Conservation (phyloP, 2,888 invertebrate species). For the Poecilobothrus nobilitatus region DNA sequence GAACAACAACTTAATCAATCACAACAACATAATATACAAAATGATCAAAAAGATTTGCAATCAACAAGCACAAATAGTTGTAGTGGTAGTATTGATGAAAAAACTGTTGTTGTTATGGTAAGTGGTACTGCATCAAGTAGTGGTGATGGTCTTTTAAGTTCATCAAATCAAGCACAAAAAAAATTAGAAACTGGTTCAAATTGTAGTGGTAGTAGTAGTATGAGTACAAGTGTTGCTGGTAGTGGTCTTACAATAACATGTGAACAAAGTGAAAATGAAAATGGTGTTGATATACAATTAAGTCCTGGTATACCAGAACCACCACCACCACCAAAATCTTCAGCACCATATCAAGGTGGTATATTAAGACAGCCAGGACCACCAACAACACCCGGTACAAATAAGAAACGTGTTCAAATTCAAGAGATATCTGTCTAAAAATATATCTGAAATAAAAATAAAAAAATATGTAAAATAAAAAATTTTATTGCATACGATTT, state of each 20-base stretch:
- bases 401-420: constrained; percentile 85
- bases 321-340: constrained; percentile 47
- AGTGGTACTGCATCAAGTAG: constrained; percentile 7
- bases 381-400: constrained; percentile 57
- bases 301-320: constrained; percentile 52
- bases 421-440: constrained; percentile 79
- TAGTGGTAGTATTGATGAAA: constrained; percentile 19
- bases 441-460: too few species aligned
- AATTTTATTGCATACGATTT: too few species aligned
- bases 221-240: constrained; percentile 30
- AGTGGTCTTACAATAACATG: constrained; percentile 34
- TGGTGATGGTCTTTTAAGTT: constrained; percentile 9
- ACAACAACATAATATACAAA: constrained; percentile 25
- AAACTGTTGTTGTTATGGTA: constrained; percentile 15
- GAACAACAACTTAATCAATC: constrained; percentile 26
- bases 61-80: constrained; percentile 21
- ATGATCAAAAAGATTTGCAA: constrained; percentile 24
- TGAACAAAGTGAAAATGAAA: constrained; percentile 45
- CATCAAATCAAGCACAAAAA: not conserved
- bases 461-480: not conserved
- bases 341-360: constrained; percentile 44
- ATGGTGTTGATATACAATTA: constrained; percentile 36
- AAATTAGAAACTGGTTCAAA: not conserved
- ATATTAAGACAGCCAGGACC: constrained; percentile 53
- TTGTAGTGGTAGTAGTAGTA: constrained; percentile 23